Evolutionary conservation across 1,140 invertebrate genomes (phyloP).

Genomic region (Gryon sp.): DNA sequence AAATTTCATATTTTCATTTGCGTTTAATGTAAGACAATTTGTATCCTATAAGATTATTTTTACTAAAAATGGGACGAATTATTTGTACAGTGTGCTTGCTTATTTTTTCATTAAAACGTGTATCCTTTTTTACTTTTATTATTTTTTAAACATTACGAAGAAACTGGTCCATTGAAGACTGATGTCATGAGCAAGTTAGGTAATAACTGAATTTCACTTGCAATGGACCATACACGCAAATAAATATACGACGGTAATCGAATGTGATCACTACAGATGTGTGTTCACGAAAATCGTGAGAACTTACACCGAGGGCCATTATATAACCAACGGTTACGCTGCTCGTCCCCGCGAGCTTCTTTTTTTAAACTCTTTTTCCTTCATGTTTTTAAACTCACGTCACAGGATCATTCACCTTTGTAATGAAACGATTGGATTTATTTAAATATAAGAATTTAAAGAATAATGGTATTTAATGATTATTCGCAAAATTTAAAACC

Average conservation of each 20-base stretch:
- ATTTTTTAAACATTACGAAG: slow-evolving; percentile 62
- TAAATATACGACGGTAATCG: slow-evolving; percentile 52
- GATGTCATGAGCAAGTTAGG: slow-evolving; percentile 63
- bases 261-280: slow-evolving; percentile 58
- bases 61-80: too few relatives aligned
- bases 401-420: slow-evolving; percentile 46
- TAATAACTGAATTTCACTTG: slow-evolving; percentile 70
- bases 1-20: too few relatives aligned
- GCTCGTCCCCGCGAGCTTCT: neutral
- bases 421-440: neutral
- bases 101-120: slow-evolving; percentile 51
- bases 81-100: too few relatives aligned
- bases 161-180: slow-evolving; percentile 60
- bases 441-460: too few relatives aligned
- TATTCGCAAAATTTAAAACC: too few relatives aligned
- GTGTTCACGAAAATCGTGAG: slow-evolving; percentile 64
- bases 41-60: too few relatives aligned
- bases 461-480: too few relatives aligned
- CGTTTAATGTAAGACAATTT: too few relatives aligned
- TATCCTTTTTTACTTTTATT: slow-evolving; percentile 40
- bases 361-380: too few relatives aligned
- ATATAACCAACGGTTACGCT: slow-evolving; percentile 36
- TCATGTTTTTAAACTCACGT: slow-evolving; percentile 11
- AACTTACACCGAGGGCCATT: slow-evolving; percentile 46
- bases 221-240: slow-evolving; percentile 63